Conservation (phyloP, 2,797 vertebrate species). For the Melanotaenia pygmaea region DNA sequence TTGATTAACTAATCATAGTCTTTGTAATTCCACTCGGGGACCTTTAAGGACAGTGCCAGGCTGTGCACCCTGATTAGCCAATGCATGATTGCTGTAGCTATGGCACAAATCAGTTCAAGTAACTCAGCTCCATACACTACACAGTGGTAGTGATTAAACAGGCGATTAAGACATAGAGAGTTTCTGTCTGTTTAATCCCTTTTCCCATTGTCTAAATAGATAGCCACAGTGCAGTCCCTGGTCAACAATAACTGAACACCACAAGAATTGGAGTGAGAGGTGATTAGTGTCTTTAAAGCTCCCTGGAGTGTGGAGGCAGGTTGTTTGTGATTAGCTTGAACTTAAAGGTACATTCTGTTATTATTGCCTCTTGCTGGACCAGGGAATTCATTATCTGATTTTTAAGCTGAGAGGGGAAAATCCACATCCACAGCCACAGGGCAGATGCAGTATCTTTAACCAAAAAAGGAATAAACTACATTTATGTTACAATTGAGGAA, state of each 20-base stretch:
- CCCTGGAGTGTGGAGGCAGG: conserved; percentile 69
- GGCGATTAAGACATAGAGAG: conserved; percentile 68
- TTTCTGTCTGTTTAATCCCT: conserved; percentile 75
- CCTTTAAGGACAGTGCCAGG: conserved; percentile 72
- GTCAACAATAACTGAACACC: conserved; percentile 71
- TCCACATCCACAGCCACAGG: conserved; percentile 30
- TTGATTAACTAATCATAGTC: conserved; percentile 88
- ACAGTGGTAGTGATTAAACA: conserved; percentile 80
- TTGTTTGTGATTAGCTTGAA: conserved; percentile 74
- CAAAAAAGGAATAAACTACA: conserved; percentile 43
- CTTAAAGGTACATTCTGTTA: conserved; percentile 73
- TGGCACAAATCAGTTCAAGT: conserved; percentile 80
- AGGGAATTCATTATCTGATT: conserved; percentile 70
- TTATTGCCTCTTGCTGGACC: conserved; percentile 53
- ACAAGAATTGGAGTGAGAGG: conserved; percentile 71
- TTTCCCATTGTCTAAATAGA: conserved; percentile 67
- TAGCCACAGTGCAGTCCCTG: conserved; percentile 63
- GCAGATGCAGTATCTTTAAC: conserved; percentile 55
- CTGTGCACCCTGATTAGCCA: conserved; percentile 77
- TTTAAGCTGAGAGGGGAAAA: conserved; percentile 33
- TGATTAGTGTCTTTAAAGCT: conserved; percentile 77
- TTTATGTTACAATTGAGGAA: conserved; percentile 36
- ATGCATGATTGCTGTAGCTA: conserved; percentile 74
- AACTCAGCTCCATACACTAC: conserved; percentile 72
- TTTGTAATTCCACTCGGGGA: conserved; percentile 82